Evolutionary conservation across 2,797 vertebrate genomes (phyloP).

Genomic region (Nannoperca obscura): DNA sequence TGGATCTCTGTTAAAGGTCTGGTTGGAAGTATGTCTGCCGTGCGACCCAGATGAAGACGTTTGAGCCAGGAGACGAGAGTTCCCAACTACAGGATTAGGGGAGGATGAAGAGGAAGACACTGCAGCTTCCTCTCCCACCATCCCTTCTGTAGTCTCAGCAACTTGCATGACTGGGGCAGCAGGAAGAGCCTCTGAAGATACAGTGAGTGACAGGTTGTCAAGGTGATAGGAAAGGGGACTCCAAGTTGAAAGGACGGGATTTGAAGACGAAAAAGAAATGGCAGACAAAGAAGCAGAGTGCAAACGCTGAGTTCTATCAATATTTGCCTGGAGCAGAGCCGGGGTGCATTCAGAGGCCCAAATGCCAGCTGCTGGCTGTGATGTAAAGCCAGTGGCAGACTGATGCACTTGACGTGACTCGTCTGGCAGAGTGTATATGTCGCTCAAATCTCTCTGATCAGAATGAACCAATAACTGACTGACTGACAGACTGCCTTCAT

Average conservation of each 20-base stretch:
- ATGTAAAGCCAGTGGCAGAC: constrained; percentile 4
- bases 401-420: not conserved
- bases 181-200: constrained; percentile 4
- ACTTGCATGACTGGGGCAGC: not conserved
- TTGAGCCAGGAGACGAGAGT: constrained; percentile 7
- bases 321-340: constrained; percentile 44
- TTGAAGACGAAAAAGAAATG: constrained; percentile 23
- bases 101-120: not conserved
- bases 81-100: not conserved
- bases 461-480: constrained; percentile 6
- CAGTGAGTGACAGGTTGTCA: constrained; percentile 26
- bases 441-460: constrained; percentile 8
- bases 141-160: not conserved
- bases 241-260: not conserved
- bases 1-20: constrained; percentile 17
- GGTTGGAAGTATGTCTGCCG: not conserved
- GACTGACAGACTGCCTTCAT: constrained; percentile 16
- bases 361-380: not conserved
- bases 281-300: constrained; percentile 23
- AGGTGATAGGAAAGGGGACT: not conserved
- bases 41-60: constrained; percentile 20
- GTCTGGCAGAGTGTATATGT: not conserved
- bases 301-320: constrained; percentile 4
- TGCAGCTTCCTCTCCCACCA: not conserved
- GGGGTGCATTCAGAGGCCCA: constrained; percentile 37